phyloP scores from a whole-genome alignment of 2,888 invertebrate genomes.

The Carterocephalus palaemon region DNA sequence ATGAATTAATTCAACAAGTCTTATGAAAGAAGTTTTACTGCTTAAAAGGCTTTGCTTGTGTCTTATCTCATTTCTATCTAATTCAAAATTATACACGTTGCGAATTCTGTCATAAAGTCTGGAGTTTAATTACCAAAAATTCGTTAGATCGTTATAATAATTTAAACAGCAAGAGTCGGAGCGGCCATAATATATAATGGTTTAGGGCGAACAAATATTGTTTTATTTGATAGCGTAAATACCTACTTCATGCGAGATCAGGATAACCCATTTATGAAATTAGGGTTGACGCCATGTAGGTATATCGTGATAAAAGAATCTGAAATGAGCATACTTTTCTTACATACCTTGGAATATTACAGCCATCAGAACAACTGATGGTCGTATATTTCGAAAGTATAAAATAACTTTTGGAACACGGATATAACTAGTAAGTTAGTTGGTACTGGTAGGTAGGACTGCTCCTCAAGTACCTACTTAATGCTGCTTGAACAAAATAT shows the following conservation, averaged over 20 bases:
- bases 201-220: conserved; percentile 7
- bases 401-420: too few relatives aligned
- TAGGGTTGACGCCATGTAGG: too few relatives aligned
- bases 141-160: conserved; percentile 13
- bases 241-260: neutral
- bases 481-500: too few relatives aligned
- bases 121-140: conserved; percentile 13
- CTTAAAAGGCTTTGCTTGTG: conserved; percentile 28
- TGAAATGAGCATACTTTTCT: neutral
- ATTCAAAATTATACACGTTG: conserved; percentile 14
- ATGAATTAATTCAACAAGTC: conserved; percentile 62
- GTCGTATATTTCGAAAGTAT: too few relatives aligned
- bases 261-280: neutral
- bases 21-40: conserved; percentile 58
- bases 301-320: too few relatives aligned
- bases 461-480: too few relatives aligned
- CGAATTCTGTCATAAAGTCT: conserved; percentile 14
- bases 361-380: too few relatives aligned
- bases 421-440: too few relatives aligned
- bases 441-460: too few relatives aligned
- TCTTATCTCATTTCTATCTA: conserved; percentile 19
- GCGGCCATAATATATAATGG: conserved; percentile 12
- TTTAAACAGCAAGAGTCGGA: conserved; percentile 12
- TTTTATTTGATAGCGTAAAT: conserved; percentile 11
- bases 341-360: too few relatives aligned